These are phyloP conservation scores for Botia kubotai DNA, from an alignment of 2,797 vertebrate genomes.

Conservation along the genomic window DNA sequence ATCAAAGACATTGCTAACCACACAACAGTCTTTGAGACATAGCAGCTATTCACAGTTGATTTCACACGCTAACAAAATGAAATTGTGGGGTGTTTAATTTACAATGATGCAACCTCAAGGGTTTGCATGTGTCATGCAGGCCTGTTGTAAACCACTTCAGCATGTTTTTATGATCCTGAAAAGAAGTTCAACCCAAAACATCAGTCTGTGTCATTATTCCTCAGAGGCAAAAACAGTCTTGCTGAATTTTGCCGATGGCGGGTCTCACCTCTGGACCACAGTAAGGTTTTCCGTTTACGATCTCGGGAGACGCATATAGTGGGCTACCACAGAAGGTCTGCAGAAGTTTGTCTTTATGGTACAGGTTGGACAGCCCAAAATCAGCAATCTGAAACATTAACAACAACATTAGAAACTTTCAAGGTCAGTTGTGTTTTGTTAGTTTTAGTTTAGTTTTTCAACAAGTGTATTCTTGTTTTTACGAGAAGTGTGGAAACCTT, in stretches of 20 bases:
- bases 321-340: slow-evolving; percentile 99
- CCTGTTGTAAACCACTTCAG: slow-evolving; percentile 36
- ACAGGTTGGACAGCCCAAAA: slow-evolving; percentile 97
- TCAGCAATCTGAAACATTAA: slow-evolving; percentile 89
- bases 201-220: neutral
- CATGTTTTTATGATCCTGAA: slow-evolving; percentile 30
- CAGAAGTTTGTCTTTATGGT: slow-evolving; percentile 96
- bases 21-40: slow-evolving; percentile 51
- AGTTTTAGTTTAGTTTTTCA: too few species aligned
- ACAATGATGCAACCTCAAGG: slow-evolving; percentile 48
- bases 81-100: slow-evolving; percentile 40
- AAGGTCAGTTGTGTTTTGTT: too few species aligned
- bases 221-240: neutral
- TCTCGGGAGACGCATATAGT: slow-evolving; percentile 97
- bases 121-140: slow-evolving; percentile 4
- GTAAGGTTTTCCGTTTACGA: slow-evolving; percentile 97
- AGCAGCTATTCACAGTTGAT: slow-evolving; percentile 41
- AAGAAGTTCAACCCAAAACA: neutral
- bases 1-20: slow-evolving; percentile 69
- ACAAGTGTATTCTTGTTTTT: too few species aligned
- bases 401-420: neutral
- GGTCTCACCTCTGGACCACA: slow-evolving; percentile 91
- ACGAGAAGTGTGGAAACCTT: too few species aligned
- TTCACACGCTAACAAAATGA: slow-evolving; percentile 34
- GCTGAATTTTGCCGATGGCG: neutral